phyloP scores from a whole-genome alignment of 1,140 invertebrate species.

The Drosophila repletoides region DNA sequence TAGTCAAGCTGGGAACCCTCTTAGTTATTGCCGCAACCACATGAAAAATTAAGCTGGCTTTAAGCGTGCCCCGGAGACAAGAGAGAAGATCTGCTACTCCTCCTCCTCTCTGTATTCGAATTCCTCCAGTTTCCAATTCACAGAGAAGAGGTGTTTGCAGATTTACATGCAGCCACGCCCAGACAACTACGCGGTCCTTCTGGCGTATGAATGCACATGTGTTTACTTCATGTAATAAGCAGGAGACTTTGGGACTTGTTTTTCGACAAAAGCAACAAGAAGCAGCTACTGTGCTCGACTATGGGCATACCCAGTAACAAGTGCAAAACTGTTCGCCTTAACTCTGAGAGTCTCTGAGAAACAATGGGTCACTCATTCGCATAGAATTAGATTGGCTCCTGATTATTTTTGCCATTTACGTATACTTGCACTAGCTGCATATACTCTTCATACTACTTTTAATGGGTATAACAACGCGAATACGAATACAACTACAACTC shows the following conservation, averaged over 20 bases:
- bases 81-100: background rate
- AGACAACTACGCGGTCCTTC: background rate
- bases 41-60: slow-evolving; percentile 73
- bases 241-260: slow-evolving; percentile 68
- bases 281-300: no score
- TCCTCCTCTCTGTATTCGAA: background rate
- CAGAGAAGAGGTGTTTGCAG: slow-evolving; percentile 64
- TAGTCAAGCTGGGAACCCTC: slow-evolving; percentile 21
- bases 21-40: slow-evolving; percentile 54
- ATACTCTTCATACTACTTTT: no score
- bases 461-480: no score
- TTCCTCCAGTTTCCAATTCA: background rate
- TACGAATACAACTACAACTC: slow-evolving; percentile 10
- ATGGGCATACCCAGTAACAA: no score
- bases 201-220: slow-evolving; percentile 46
- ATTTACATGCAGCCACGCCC: slow-evolving; percentile 54
- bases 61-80: slow-evolving; percentile 59
- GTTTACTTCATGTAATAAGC: slow-evolving; percentile 62
- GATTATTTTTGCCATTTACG: no score
- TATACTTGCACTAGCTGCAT: no score
- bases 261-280: slow-evolving; percentile 1
- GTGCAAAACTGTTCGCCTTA: no score
- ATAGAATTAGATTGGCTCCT: no score
- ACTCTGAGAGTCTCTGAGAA: no score
- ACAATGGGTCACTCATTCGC: no score